These are phyloP conservation scores for Morone chrysops DNA, from an alignment of 2,113 vertebrate species.

Conservation along the genomic window DNA sequence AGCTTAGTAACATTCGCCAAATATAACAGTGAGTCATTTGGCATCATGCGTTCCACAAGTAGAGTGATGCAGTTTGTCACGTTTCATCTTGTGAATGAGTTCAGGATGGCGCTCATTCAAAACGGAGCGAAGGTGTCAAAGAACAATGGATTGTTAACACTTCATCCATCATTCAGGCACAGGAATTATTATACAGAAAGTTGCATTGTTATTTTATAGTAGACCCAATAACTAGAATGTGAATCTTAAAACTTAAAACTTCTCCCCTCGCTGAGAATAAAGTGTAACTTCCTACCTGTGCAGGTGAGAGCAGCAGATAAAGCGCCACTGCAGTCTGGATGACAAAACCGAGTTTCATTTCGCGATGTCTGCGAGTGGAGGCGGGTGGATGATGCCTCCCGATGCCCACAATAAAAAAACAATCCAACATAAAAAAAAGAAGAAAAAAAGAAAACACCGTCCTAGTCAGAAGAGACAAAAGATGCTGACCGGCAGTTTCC, in stretches of 20 bases:
- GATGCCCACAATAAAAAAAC: conserved; percentile 1
- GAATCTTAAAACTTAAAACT: not conserved
- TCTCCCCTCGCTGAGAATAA: not conserved
- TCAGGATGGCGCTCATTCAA: conserved; percentile 52
- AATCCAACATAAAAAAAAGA: conserved; percentile 58
- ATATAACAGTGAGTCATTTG: conserved; percentile 67
- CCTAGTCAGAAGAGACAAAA: conserved; percentile 22
- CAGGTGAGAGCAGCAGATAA: conserved; percentile 83
- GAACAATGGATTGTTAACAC: conserved; percentile 40
- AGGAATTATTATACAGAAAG: not conserved
- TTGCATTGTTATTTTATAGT: too few relatives aligned
- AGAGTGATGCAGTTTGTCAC: conserved; percentile 77
- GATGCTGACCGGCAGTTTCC: conserved; percentile 59
- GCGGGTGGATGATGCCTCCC: conserved; percentile 17
- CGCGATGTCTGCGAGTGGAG: conserved; percentile 53
- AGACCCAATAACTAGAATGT: not conserved
- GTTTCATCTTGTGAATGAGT: conserved; percentile 78
- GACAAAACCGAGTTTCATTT: conserved; percentile 79
- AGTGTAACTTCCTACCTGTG: conserved; percentile 78
- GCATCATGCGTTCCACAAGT: conserved; percentile 48
- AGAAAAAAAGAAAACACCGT: conserved; percentile 14
- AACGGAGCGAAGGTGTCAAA: conserved; percentile 44
- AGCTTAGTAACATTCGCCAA: conserved; percentile 49
- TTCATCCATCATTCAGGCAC: not conserved
- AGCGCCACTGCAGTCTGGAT: conserved; percentile 76